These are phyloP conservation scores for Hirtodrosophila histrioides DNA, from an alignment of 2,888 invertebrate species.

Conservation along the genomic window DNA sequence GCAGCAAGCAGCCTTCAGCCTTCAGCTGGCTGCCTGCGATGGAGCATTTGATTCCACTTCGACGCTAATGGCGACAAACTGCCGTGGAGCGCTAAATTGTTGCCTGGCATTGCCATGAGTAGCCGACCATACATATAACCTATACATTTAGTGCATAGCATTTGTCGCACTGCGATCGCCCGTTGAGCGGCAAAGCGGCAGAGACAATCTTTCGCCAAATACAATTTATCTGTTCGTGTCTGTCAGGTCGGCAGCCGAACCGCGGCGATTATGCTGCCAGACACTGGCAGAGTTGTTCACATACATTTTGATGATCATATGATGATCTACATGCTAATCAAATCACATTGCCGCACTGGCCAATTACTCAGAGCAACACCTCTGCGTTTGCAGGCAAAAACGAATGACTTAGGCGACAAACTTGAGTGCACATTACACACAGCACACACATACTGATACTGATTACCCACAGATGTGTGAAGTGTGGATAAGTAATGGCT, in stretches of 20 bases:
- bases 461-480: conserved; percentile 53
- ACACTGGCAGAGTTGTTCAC: conserved; percentile 20
- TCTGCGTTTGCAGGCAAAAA: conserved; percentile 41
- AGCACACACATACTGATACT: conserved; percentile 11
- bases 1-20: conserved; percentile 11
- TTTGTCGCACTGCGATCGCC: conserved; percentile 31
- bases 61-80: conserved; percentile 84
- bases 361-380: conserved; percentile 75
- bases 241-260: conserved; percentile 29
- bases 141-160: conserved; percentile 6
- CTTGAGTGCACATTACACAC: conserved; percentile 30
- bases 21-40: conserved; percentile 25
- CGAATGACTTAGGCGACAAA: conserved; percentile 76
- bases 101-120: conserved; percentile 41
- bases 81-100: conserved; percentile 81
- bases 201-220: conserved; percentile 44
- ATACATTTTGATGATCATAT: conserved; percentile 46
- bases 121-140: conserved; percentile 11
- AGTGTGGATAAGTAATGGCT: conserved; percentile 82
- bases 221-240: conserved; percentile 64
- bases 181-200: conserved; percentile 25
- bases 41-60: conserved; percentile 73
- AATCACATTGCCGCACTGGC: conserved; percentile 63
- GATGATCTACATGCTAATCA: conserved; percentile 78
- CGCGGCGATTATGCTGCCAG: conserved; percentile 30